These are phyloP conservation scores for Adelges cooleyi DNA, from an alignment of 1,140 invertebrate genomes.

Conservation along the genomic window DNA sequence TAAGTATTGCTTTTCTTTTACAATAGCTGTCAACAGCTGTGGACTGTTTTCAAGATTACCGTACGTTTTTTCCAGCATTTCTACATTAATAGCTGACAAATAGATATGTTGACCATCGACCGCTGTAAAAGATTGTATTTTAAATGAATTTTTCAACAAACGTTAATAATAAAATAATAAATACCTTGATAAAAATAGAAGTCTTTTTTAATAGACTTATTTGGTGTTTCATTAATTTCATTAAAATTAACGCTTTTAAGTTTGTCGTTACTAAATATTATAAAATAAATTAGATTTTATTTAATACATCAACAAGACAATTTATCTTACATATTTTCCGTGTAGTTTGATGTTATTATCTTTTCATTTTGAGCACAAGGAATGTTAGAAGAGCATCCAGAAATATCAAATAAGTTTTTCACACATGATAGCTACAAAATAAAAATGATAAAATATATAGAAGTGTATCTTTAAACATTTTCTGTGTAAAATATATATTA, in stretches of 20 bases:
- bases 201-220: slow-evolving; percentile 34
- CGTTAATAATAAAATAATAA: neutral
- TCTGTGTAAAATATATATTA: neutral
- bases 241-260: too few relatives aligned
- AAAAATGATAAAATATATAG: neutral
- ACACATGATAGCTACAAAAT: neutral
- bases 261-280: too few relatives aligned
- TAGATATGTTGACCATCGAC: slow-evolving; percentile 86
- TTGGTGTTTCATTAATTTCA: too few relatives aligned
- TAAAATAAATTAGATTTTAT: too few relatives aligned
- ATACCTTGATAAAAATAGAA: slow-evolving; percentile 30
- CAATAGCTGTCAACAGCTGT: slow-evolving; percentile 52
- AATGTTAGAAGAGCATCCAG: neutral
- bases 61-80: slow-evolving; percentile 78
- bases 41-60: slow-evolving; percentile 69
- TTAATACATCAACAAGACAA: too few relatives aligned
- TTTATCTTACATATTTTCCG: too few relatives aligned
- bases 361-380: neutral
- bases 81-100: slow-evolving; percentile 79
- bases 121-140: slow-evolving; percentile 43
- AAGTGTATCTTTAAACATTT: neutral
- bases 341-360: too few relatives aligned
- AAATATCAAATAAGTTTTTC: neutral
- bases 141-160: neutral
- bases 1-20: slow-evolving; percentile 72